Conservation (phyloP, 2,888 invertebrate genomes). For the Acrobasis consociella region DNA sequence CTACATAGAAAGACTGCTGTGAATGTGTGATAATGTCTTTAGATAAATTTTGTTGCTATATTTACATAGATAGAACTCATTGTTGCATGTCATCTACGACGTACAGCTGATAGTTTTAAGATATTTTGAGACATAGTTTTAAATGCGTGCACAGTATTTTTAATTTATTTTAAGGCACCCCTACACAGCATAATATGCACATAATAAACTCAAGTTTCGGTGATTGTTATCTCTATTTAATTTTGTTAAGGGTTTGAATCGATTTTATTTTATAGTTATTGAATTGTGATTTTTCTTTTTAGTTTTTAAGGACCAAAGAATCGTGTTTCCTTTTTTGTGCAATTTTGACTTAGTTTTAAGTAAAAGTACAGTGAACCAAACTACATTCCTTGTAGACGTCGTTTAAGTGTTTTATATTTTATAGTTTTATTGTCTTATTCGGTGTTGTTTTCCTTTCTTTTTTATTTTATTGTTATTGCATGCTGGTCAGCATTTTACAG, state of each 20-base stretch:
- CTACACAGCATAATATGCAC: constrained; percentile 51
- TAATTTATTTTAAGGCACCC: constrained; percentile 28
- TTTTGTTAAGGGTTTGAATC: constrained; percentile 49
- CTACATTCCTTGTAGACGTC: constrained; percentile 50
- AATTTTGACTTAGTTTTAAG: constrained; percentile 63
- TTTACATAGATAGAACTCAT: constrained; percentile 52
- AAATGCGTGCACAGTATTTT: constrained; percentile 41
- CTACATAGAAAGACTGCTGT: constrained; percentile 70
- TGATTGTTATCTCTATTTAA: constrained; percentile 51
- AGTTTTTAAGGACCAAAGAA: constrained; percentile 76
- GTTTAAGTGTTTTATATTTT: constrained; percentile 51
- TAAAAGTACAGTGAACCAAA: constrained; percentile 49
- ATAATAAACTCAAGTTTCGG: constrained; percentile 47
- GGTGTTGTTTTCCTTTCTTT: constrained; percentile 48
- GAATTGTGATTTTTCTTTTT: constrained; percentile 65
- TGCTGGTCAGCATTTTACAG: constrained; percentile 54
- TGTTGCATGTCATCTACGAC: constrained; percentile 54
- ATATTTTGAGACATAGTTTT: constrained; percentile 30
- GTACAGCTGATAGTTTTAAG: constrained; percentile 28
- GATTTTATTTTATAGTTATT: constrained; percentile 59
- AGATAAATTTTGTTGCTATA: constrained; percentile 43
- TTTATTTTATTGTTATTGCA: constrained; percentile 51
- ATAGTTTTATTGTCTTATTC: constrained; percentile 43
- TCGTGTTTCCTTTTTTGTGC: constrained; percentile 67
- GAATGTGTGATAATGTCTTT: constrained; percentile 68